Conservation (phyloP, 2,113 vertebrate species). For the Nerophis ophidion region DNA sequence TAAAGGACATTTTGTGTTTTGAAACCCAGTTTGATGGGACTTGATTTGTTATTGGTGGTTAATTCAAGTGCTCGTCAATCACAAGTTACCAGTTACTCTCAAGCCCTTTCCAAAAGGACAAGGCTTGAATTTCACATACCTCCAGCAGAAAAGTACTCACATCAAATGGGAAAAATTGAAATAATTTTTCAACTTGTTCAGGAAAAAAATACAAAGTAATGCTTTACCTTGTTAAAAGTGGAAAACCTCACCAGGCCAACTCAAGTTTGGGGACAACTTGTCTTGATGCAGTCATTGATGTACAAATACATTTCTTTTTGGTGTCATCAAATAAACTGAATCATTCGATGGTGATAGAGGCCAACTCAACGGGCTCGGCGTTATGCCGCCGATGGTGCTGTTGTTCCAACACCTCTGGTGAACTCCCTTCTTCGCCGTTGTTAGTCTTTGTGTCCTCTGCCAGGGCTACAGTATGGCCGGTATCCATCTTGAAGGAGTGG, state of each 20-base stretch:
- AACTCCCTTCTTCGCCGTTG: conserved; percentile 50
- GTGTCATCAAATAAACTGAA: conserved; percentile 25
- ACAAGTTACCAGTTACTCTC: conserved; percentile 65
- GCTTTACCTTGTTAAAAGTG: conserved; percentile 2
- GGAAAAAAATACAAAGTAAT: background rate
- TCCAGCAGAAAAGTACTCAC: conserved; percentile 48
- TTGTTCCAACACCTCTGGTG: conserved; percentile 73
- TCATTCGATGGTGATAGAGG: conserved; percentile 88
- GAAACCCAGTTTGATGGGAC: conserved; percentile 43
- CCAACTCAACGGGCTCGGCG: conserved; percentile 79
- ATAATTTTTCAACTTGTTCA: background rate
- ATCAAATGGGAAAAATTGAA: conserved; percentile 48
- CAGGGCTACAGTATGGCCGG: conserved; percentile 33
- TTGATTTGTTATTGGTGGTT: conserved; percentile 42
- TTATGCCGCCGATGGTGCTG: conserved; percentile 54
- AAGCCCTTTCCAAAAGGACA: conserved; percentile 90
- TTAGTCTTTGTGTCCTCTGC: conserved; percentile 73
- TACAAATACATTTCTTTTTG: conserved; percentile 12
- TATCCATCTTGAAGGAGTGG: conserved; percentile 74
- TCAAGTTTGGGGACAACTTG: conserved; percentile 21
- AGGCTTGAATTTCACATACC: conserved; percentile 48
- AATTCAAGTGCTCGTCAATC: conserved; percentile 40
- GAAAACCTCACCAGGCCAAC: conserved; percentile 19
- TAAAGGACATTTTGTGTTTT: conserved; percentile 27
- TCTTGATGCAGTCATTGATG: conserved; percentile 12